Evolutionary conservation across 2,113 vertebrate genomes (phyloP), one percentile per base, ranked within the genome.

Genomic region (Cochlearius cochlearius): DNA sequence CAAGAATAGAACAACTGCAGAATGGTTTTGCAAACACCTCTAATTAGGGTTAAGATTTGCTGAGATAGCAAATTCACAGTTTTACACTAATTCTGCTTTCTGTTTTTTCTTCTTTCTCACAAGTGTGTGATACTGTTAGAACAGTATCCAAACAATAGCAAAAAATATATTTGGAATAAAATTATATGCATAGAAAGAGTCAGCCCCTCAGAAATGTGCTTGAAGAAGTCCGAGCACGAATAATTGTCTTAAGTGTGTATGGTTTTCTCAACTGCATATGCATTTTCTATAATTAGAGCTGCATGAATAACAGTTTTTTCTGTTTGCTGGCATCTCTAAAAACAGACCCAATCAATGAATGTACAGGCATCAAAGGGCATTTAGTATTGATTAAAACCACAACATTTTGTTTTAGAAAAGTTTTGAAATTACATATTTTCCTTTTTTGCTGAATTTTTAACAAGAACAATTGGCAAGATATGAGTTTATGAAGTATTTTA

Each of bases 281-380:
- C 26, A 69, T 93, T 83, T 95, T 73, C 90, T 93, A 83, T 86
- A 83, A 88, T 83, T 91, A 84, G 12, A 91, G 13, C 41, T 88
- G 34, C 45, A 62, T 6, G 22, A 73, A 86, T 66, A 66, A 58
- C 23, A 59, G 4, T 1, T 47, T 89, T 85, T 93, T 77, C 45
- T 92, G 6, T 93, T 92, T 82, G 36, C 58, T 88, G 62, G 39
- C 49, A 92, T 38, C 22, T 86, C 38, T 86, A 80, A 80, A 92
- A 91, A 9, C n/a, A 91, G 49, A 82, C 7, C 1, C 0, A 68
- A 76, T 79, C 74, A 60, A 82, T 79, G 47, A 87, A 71, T 16
- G 5, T 26, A 38, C 15, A 58, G 66, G 4, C 68, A 83, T 86
- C 16, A 69, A 93, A 92, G 34, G 45, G 39, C 25, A 73, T 73